Evolutionary conservation across 2,888 invertebrate species (phyloP).

Genomic region (Junonia oenone): DNA sequence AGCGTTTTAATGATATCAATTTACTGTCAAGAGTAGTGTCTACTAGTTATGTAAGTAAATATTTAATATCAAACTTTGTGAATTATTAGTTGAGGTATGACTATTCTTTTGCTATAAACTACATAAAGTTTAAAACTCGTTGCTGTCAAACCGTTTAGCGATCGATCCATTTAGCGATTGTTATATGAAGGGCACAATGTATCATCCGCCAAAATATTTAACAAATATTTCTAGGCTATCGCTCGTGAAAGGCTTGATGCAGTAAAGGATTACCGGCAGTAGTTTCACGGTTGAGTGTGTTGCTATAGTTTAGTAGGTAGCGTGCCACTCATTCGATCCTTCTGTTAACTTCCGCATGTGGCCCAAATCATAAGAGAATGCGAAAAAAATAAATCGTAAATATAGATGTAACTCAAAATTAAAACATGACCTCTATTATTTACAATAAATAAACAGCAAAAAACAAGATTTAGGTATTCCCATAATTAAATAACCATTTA

Average conservation of each 20-base stretch:
- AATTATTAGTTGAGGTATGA: no score
- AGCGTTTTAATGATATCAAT: no score
- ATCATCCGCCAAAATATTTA: constrained; percentile 63
- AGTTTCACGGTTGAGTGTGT: constrained; percentile 55
- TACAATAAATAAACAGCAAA: no score
- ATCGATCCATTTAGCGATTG: constrained; percentile 15
- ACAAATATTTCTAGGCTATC: constrained; percentile 61
- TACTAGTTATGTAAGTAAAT: no score
- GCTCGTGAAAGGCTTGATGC: constrained; percentile 63
- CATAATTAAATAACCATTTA: no score
- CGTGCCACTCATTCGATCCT: constrained; percentile 45
- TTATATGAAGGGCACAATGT: constrained; percentile 44
- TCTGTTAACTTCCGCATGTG: constrained; percentile 50
- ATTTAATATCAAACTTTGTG: no score
- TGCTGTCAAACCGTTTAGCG: constrained; percentile 26
- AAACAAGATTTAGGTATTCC: no score
- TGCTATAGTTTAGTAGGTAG: constrained; percentile 34
- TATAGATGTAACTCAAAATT: no score
- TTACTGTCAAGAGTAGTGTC: no score
- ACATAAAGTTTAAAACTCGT: background rate
- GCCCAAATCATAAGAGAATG: constrained; percentile 36
- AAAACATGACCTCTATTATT: no score
- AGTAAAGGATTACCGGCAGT: constrained; percentile 67
- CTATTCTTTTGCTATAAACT: no score
- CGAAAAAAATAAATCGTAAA: no score